Evolutionary conservation across 1,140 invertebrate genomes (phyloP), one percentile per base, ranked within the genome.

Genomic region (Caenorhabditis remanei): DNA sequence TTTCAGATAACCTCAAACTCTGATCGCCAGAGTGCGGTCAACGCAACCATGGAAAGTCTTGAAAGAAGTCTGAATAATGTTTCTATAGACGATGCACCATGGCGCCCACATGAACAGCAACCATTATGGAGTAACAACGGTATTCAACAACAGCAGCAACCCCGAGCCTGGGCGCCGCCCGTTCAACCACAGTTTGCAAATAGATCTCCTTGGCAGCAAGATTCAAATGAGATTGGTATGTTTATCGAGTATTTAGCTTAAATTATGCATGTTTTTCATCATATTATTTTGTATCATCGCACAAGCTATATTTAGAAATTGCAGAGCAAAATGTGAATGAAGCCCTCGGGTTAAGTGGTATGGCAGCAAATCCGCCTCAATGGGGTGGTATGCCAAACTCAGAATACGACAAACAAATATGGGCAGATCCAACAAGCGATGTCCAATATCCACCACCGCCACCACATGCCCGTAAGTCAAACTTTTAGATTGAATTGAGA

Each of bases 241-340:
- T 79, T 63, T 58, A 19, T 58, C 19, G n/a, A 19, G 13, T 9
- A 58, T 4, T 19, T 58, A 19, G 32, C 32, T n/a, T 58, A 1
- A 19, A n/a, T 0, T 2, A n/a, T n/a, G 13, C 50, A 53, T 16
- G 50, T 13, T 19, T 58, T n/a, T 58, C n/a, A 58, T 19, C 11
- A 32, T 32, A 32, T 32, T 32, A 32, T 32, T 32, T 32, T 32
- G 32, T 32, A 32, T 32, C 32, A 32, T 32, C 32, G 2, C 55
- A n/a, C 6, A 19, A 19, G 55, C 19, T 19, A 14, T 32, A 63
- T 63, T 40, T 11, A 63, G 24, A 24, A 63, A 9, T 87, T 87
- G 1, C 83, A 85, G 87, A 85, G 41, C 63, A 79, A 43, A 88
- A 88, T 50, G 83, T 88, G 1, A 82, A 85, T 40, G 87, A 88